Base-by-base conservation (phyloP, 2,797 vertebrate species). In the Rhyacichthys aspro region DNA sequence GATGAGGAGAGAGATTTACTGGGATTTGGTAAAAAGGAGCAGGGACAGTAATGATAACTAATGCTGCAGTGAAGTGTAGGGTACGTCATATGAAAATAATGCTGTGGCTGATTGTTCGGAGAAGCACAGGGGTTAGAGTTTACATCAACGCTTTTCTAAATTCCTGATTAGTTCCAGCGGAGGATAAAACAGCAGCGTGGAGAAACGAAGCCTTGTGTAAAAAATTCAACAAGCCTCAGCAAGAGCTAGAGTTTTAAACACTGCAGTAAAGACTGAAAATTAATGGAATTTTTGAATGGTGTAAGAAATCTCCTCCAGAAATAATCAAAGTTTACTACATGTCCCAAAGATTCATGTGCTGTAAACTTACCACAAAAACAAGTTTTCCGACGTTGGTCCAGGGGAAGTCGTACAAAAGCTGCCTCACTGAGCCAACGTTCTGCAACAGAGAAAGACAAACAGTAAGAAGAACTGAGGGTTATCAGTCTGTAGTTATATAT, bases 311-410 rank as follows among this genome's bases (percentile, higher is more conserved):
- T 14, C 3, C 11, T 14, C 11, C 5, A 5, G 3, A 14, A 33
- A 33, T 32, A 9, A 28, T n/a, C 3, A n/a, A 28, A 8, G 45
- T 48, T 32, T 48, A 33, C 11, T 46, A 19, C 3, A 18, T 11
- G 18, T 11, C 12, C 43, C 7, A 28, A 32, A 10, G 45, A 33
- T 47, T 47, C n/a, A 9, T 15, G 4, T 12, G 18, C 9, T 43
- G 43, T 94, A 19, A 52, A 52, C 96, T 96, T 86, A 99, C 98
- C 96, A 99, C 96, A 68, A 99, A 99, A 3, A 99, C 96, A 63
- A 99, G 88, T 64, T 99, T 99, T 42, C 98, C 98, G 81, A 99
- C 98, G 0, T 99, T 98, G 54, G 96, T 98, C 98, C 97, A 99
- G 0, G 98, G 97, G 74, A 99, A 99, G 80, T 99, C 97, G 0